A percentile compares a stretch with the other conserved stretches of the same genome.
Conservation (phyloP, 2,113 vertebrate species). For the Tauraco erythrolophus region DNA sequence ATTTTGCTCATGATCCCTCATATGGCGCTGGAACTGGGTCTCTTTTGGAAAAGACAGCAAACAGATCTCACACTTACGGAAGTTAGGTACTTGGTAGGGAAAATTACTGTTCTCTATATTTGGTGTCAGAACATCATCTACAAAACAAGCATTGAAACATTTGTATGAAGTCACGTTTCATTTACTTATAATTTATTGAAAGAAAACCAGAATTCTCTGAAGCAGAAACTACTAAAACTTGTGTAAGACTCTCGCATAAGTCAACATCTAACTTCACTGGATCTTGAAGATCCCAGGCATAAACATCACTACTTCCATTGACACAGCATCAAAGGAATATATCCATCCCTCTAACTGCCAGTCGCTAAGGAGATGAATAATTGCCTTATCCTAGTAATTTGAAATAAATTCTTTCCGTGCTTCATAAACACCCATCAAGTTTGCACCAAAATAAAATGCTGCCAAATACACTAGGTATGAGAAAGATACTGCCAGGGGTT, state of each 20-base stretch:
- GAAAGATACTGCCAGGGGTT: background rate
- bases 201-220: background rate
- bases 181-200: background rate
- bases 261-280: background rate
- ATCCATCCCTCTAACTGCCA: background rate
- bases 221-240: background rate
- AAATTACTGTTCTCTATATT: slow-evolving; percentile 76
- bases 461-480: background rate
- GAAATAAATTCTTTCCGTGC: background rate
- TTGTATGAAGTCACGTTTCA: background rate
- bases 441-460: background rate
- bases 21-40: slow-evolving; percentile 93
- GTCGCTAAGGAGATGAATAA: background rate
- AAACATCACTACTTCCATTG: background rate
- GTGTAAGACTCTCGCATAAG: background rate
- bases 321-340: background rate
- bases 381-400: background rate
- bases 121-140: slow-evolving; percentile 77
- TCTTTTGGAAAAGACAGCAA: slow-evolving; percentile 89
- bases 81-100: slow-evolving; percentile 80
- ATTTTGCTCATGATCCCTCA: slow-evolving; percentile 92
- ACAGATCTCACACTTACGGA: slow-evolving; percentile 91
- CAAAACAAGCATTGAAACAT: slow-evolving; percentile 42
- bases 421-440: background rate
- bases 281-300: background rate